A percentile compares a stretch with the other conserved stretches of the same genome.
These are phyloP conservation scores for Beroe ovata DNA, from an alignment of 37 sponge, comb jelly and placozoan species.

Conservation along the genomic window DNA sequence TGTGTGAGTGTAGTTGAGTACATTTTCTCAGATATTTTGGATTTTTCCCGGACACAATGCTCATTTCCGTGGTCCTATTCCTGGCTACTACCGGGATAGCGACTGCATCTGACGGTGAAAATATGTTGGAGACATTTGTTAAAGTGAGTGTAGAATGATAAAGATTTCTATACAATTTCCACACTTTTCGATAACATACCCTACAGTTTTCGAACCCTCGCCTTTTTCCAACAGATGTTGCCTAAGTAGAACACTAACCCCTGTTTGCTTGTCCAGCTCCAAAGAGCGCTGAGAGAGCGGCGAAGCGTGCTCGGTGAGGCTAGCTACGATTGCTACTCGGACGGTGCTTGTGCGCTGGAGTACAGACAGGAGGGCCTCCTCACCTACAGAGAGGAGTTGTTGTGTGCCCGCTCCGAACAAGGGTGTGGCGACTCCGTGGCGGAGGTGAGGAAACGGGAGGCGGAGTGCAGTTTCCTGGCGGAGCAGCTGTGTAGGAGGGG, in stretches of 20 bases:
- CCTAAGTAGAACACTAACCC: no score
- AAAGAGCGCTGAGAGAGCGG: background rate
- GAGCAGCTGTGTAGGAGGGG: slow-evolving; percentile 16
- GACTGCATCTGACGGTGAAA: background rate
- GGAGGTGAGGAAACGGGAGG: background rate
- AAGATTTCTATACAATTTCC: no score
- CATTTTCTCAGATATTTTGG: no score
- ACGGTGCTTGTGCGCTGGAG: slow-evolving; percentile 33
- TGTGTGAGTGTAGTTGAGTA: background rate
- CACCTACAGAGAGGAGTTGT: slow-evolving; percentile 42
- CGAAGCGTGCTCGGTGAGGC: background rate
- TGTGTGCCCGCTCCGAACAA: slow-evolving; percentile 31
- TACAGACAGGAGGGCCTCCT: slow-evolving; percentile 37
- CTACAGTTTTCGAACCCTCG: no score
- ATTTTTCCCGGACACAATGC: no score
- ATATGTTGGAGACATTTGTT: background rate
- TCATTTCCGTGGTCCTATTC: background rate
- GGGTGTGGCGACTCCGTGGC: slow-evolving; percentile 28
- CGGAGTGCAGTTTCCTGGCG: background rate
- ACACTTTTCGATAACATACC: no score
- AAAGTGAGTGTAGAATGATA: no score
- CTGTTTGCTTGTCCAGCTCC: no score
- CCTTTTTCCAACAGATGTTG: no score
- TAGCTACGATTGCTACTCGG: slow-evolving; percentile 13
- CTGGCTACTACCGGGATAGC: background rate